Base-by-base conservation (phyloP, 2,113 vertebrate genomes). In the Antennarius striatus region DNA sequence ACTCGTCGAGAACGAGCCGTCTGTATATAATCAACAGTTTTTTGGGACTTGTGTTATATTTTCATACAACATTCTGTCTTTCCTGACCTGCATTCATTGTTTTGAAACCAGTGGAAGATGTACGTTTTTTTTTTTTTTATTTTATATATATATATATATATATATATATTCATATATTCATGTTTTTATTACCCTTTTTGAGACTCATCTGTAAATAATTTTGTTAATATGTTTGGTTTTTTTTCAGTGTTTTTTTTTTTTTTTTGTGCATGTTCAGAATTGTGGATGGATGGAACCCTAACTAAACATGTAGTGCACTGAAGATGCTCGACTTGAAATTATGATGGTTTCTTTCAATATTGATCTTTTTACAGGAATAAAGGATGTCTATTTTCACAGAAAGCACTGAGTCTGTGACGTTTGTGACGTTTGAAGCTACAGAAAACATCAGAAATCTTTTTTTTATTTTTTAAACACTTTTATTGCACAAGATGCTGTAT, bases 321-420 rank as follows among this genome's bases (percentile, higher is more conserved):
- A 80, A 68, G 74, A 85, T 36, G 32, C 32, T 36, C 32, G 32
- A 36, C 76, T 86, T 82, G 73, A 84, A 86, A 70, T 74, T 81
- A 87, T 87, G 79, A 81, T 60, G 63, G 80, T 83, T 83, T 88
- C 83, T 90, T 87, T 90, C 78, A 82, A 65, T 77, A 87, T 79
- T 84, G 79, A 83, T 83, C 89, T 93, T 93, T 93, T 92, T 93
- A 93, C 90, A 80, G 81, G 82, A 94, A 93, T 93, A 92, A 94
- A 93, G 82, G 86, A 85, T 88, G 85, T 94, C 78, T 94, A 94
- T 94, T 94, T 94, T 94, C 89, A 90, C 90, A 93, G 73, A 79
- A 93, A 88, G 48, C 29, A 36, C 17, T 0, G 39, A 32, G 39
- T 63, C 3, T 30, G 64, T 65, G 1, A 1, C 43, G 32, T 39